A percentile compares a stretch with the other conserved stretches of the same genome.
Evolutionary conservation across 2,797 vertebrate genomes (phyloP).

Genomic region (Enteromius unitaeniatus): DNA sequence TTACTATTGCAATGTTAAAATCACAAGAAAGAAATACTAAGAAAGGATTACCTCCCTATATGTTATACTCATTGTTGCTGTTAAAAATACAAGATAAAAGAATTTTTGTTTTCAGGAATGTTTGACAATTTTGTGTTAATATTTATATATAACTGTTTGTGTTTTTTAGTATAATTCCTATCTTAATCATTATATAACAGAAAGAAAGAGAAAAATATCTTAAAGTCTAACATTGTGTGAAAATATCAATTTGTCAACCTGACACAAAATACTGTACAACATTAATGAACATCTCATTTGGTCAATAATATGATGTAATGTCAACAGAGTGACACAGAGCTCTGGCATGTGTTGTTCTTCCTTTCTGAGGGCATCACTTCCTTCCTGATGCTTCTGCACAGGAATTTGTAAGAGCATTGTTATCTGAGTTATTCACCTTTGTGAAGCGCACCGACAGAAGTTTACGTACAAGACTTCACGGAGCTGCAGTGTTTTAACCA

Average conservation of each 20-base stretch:
- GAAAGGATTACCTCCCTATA: no score
- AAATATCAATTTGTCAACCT: neutral
- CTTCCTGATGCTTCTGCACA: constrained; percentile 13
- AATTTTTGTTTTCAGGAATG: neutral
- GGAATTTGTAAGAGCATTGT: constrained; percentile 34
- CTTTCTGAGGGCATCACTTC: constrained; percentile 41
- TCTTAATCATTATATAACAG: neutral
- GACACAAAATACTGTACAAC: neutral
- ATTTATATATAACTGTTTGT: neutral
- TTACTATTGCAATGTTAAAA: no score
- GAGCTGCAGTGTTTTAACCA: neutral
- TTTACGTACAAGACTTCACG: neutral
- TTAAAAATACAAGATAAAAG: neutral
- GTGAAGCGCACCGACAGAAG: neutral
- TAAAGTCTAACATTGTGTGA: no score
- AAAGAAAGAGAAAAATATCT: neutral
- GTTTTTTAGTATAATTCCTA: neutral
- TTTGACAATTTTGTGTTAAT: neutral
- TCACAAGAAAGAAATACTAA: neutral
- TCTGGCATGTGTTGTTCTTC: constrained; percentile 45
- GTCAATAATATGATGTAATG: constrained; percentile 35
- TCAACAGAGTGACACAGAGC: constrained; percentile 11
- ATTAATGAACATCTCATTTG: neutral
- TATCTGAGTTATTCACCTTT: neutral
- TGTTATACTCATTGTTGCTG: neutral